Base-by-base conservation (phyloP, 35 echinoderm and acorn worm species). In the Anneissia japonica region DNA sequence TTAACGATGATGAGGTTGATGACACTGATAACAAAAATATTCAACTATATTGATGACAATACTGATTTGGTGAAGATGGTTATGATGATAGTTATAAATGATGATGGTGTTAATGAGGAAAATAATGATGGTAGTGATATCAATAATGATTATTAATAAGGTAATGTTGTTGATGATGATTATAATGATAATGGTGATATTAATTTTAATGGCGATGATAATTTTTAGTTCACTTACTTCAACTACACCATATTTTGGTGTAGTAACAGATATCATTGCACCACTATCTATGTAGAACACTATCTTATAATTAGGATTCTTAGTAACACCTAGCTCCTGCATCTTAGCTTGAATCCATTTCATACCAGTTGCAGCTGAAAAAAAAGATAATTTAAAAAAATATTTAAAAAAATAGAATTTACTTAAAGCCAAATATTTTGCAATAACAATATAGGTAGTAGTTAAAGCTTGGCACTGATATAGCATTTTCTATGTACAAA, bases 261-360 rank as follows among this genome's bases (percentile, higher is more conserved):
- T 97, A 16, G 81, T 82, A 46, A 97, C 89, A 31, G 95, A 91
- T 38, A 97, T 93, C 76, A 92, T 93, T 46, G 92, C 95, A 40
- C 81, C 37, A 80, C 95, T 97, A 86, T 97, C 95, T 31, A 91
- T 74, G 84, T 93, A 93, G 89, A 97, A 97, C 3, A 89, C 85
- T 28, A 97, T 16, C 74, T 93, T 97, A 85, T 97, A 97, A 77
- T 97, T 90, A 19, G 88, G 26, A 45, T 97, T 86, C 3, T 74
- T 82, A 51, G 83, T 84, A 7, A 97, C 94, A 74, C 94, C 94
- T 32, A 97, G 55, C 32, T 97, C 94, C 41, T 85, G 87, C 94
- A 97, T 97, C 88, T 97, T 97, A 0, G 92, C 94, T 45, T 97
- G 91, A 64, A 97, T 97, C 94, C 94, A 97, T 72, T 97, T 97